A percentile compares a stretch with the other conserved stretches of the same genome.
phyloP scores from a whole-genome alignment of 2,113 vertebrate species.

The Prunella himalayana region DNA sequence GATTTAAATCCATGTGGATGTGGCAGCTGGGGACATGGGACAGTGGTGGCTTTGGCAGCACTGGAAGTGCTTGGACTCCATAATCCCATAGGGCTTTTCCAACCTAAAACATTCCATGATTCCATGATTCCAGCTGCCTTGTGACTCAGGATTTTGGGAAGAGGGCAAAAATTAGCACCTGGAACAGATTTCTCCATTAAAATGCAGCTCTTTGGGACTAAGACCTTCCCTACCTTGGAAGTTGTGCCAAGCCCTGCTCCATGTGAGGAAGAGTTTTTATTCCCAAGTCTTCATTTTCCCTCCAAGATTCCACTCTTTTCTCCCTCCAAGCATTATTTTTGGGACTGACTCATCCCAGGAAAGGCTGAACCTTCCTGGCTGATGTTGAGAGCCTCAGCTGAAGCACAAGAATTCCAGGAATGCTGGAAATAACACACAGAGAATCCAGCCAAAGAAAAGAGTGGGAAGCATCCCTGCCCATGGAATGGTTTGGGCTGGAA shows the following conservation, averaged over 20 bases:
- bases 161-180: not conserved
- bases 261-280: fast-evolving
- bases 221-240: not conserved
- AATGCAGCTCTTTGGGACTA: not conserved
- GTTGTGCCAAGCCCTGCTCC: not conserved
- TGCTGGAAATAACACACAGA: not conserved
- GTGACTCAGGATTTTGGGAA: not conserved
- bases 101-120: not conserved
- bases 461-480: not conserved
- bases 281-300: not conserved
- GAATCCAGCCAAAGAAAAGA: not conserved
- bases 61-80: not conserved
- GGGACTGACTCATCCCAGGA: not conserved
- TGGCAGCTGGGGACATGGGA: not conserved
- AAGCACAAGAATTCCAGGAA: not conserved
- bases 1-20: not conserved
- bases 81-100: not conserved
- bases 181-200: not conserved
- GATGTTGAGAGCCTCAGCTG: not conserved
- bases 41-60: fast-evolving
- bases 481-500: not conserved
- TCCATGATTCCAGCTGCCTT: not conserved
- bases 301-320: not conserved
- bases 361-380: not conserved
- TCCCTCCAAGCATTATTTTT: not conserved